A percentile compares a stretch with the other conserved stretches of the same genome.
Evolutionary conservation across 2,888 invertebrate genomes (phyloP).

Genomic region (Scelioninae gen. 1): DNA sequence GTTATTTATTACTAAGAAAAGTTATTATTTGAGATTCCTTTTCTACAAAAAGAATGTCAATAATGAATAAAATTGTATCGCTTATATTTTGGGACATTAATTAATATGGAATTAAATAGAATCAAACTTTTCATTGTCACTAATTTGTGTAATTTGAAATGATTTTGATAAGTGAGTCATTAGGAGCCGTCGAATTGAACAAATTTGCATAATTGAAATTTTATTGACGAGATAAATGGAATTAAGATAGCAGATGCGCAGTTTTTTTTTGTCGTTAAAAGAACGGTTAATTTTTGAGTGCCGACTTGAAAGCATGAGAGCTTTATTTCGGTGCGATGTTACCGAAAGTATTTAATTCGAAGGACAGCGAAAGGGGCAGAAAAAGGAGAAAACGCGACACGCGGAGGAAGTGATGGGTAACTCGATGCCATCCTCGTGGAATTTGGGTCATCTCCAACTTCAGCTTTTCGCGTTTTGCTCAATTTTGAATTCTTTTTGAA

Average conservation of each 20-base stretch:
- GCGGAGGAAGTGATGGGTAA: conserved; percentile 11
- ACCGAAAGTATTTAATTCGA: conserved; percentile 32
- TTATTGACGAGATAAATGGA: conserved; percentile 16
- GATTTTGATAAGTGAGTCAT: conserved; percentile 3
- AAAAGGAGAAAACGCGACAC: conserved; percentile 3
- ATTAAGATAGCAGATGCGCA: conserved; percentile 13
- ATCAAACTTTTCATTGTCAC: not conserved
- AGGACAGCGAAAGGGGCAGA: conserved; percentile 6
- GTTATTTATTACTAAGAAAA: no score
- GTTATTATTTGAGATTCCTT: no score
- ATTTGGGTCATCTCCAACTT: conserved; percentile 27
- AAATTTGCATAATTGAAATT: conserved; percentile 44
- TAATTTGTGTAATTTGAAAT: no score
- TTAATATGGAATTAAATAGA: not conserved
- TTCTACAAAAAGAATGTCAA: no score
- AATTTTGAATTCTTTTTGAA: not conserved
- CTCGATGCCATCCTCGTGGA: conserved; percentile 18
- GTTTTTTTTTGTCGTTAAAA: conserved; percentile 9
- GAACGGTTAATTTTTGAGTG: not conserved
- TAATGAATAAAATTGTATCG: no score
- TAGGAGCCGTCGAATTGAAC: not conserved
- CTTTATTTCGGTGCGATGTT: conserved; percentile 14
- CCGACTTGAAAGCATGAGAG: conserved; percentile 2
- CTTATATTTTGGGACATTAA: no score
- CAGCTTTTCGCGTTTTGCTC: not conserved